Evolutionary conservation across 2,888 invertebrate genomes (phyloP).

Genomic region (Epicampocera succincta): DNA sequence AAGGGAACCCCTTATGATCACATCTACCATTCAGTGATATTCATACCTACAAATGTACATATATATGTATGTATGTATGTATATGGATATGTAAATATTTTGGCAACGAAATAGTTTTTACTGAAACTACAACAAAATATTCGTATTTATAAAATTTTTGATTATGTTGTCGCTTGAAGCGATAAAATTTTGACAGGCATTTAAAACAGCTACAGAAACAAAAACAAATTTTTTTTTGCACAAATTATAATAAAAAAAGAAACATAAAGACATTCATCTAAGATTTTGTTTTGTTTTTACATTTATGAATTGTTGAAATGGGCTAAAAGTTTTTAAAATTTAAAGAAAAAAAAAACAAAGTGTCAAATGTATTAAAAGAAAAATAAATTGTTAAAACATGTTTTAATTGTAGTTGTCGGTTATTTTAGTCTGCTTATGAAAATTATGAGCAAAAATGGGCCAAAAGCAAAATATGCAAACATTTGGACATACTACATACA

Average conservation of each 20-base stretch:
- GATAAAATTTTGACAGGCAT: slow-evolving; percentile 70
- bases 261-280: slow-evolving; percentile 49
- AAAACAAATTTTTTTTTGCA: slow-evolving; percentile 6
- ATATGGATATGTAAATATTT: neutral
- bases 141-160: slow-evolving; percentile 47
- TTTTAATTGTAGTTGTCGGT: slow-evolving; percentile 34
- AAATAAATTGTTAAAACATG: slow-evolving; percentile 63
- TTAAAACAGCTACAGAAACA: slow-evolving; percentile 56
- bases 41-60: neutral
- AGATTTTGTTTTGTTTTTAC: slow-evolving; percentile 29
- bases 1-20: slow-evolving; percentile 12
- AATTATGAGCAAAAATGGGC: slow-evolving; percentile 38
- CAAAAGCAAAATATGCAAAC: neutral
- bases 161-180: slow-evolving; percentile 69
- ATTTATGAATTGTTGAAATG: slow-evolving; percentile 56
- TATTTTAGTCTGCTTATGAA: slow-evolving; percentile 5
- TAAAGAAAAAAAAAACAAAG: slow-evolving; percentile 35
- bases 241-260: slow-evolving; percentile 1
- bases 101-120: slow-evolving; percentile 7
- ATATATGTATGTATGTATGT: no score
- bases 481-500: no score
- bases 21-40: slow-evolving; percentile 28
- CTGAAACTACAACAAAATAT: slow-evolving; percentile 26
- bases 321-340: slow-evolving; percentile 52
- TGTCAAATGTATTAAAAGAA: slow-evolving; percentile 67